phyloP scores from a whole-genome alignment of 2,888 invertebrate species.

The Spisula subtruncata region DNA sequence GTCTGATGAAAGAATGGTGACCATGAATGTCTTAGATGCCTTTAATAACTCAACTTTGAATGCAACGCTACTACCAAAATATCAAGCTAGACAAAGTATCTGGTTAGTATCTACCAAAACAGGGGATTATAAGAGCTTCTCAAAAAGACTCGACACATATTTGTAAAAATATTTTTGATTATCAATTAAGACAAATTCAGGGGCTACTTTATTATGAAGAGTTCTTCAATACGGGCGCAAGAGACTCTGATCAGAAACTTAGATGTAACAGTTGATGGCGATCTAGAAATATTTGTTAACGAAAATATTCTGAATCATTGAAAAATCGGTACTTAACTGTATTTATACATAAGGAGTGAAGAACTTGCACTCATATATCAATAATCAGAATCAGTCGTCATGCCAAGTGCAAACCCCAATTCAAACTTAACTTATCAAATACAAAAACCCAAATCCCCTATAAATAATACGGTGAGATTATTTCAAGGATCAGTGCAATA shows the following conservation, averaged over 20 bases:
- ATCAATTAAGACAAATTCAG: not conserved
- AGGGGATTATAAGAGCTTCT: no score
- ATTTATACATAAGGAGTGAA: not conserved
- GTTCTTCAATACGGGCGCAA: no score
- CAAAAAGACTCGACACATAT: no score
- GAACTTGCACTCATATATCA: not conserved
- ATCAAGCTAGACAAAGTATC: not conserved
- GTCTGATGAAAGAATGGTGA: not conserved
- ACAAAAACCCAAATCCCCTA: not conserved
- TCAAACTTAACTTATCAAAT: not conserved
- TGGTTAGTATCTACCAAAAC: no score
- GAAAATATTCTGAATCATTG: not conserved
- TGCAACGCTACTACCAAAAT: not conserved
- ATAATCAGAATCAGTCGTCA: not conserved
- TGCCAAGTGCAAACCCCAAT: slow-evolving; percentile 3
- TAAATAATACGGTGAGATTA: not conserved
- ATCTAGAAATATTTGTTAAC: not conserved
- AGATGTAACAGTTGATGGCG: no score
- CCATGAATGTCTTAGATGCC: not conserved
- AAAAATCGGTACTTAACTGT: not conserved
- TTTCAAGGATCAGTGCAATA: not conserved
- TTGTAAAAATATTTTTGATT: not conserved
- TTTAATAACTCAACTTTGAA: not conserved
- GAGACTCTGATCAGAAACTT: no score
- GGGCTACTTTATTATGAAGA: not conserved